These are phyloP conservation scores for Turritopsis rubra DNA, from an alignment of 30 jellyfish, hydroid and myxozoan species.

Conservation along the genomic window DNA sequence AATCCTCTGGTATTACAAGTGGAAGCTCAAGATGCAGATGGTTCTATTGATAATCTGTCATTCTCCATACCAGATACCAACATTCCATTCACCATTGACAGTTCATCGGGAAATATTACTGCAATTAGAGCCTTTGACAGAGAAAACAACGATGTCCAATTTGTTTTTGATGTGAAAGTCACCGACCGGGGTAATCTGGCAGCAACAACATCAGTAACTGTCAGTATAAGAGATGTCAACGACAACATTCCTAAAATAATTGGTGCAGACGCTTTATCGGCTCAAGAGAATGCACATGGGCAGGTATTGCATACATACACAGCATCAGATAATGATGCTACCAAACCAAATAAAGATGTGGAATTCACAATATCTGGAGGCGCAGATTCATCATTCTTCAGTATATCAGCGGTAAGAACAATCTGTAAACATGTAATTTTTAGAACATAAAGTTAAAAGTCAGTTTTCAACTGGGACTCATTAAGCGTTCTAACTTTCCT, in stretches of 20 bases:
- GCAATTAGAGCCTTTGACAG: neutral
- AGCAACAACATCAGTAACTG: neutral
- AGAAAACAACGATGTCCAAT: neutral
- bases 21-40: constrained; percentile 1
- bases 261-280: neutral
- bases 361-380: constrained; percentile 18
- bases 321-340: constrained; percentile 3
- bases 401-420: constrained; percentile 14
- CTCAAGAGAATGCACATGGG: neutral
- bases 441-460: no score
- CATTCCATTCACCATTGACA: neutral
- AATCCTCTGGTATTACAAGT: neutral
- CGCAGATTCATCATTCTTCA: constrained; percentile 45
- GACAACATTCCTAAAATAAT: neutral
- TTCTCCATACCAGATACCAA: neutral
- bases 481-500: no score
- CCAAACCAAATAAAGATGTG: neutral
- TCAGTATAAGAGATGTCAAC: neutral
- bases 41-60: neutral
- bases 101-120: neutral
- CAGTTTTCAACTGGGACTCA: no score
- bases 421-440: no score
- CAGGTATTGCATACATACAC: neutral
- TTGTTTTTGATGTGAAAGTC: neutral
- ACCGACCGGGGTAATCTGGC: neutral